These are phyloP conservation scores for Palaemon carinicauda DNA, from an alignment of 1,140 invertebrate species.

Conservation along the genomic window DNA sequence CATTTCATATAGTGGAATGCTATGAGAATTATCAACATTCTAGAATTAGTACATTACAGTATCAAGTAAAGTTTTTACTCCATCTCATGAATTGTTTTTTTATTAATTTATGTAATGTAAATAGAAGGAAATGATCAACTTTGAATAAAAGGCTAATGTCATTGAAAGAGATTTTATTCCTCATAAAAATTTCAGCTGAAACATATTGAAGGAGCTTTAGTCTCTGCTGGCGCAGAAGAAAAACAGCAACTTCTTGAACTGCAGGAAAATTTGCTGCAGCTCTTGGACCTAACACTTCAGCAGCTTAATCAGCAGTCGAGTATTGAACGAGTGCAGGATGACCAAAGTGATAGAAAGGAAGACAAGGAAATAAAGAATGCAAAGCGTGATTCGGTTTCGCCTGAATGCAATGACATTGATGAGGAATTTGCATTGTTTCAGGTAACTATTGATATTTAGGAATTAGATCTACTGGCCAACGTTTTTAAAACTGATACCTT, in stretches of 20 bases:
- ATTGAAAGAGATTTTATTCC: background rate
- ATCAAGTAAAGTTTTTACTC: background rate
- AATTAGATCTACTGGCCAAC: background rate
- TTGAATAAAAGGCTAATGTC: background rate
- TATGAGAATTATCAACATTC: too few relatives aligned
- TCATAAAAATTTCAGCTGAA: background rate
- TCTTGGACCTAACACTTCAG: slow-evolving; percentile 37
- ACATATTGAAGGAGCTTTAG: slow-evolving; percentile 34
- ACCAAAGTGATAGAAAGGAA: background rate
- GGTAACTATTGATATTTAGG: background rate
- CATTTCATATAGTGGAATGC: too few relatives aligned
- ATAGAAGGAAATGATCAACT: background rate
- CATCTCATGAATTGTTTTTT: too few relatives aligned
- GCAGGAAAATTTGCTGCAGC: slow-evolving; percentile 33
- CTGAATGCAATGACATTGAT: slow-evolving; percentile 13
- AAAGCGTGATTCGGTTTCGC: background rate
- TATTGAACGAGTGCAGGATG: background rate
- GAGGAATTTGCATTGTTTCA: slow-evolving; percentile 50
- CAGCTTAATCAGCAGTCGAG: slow-evolving; percentile 20
- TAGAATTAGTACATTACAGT: background rate
- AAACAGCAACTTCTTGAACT: slow-evolving; percentile 37
- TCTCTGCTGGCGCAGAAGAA: slow-evolving; percentile 10
- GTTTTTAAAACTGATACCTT: background rate
- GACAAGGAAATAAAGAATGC: background rate
- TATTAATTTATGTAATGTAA: too few relatives aligned